A percentile compares a stretch with the other conserved stretches of the same genome.
phyloP scores from a whole-genome alignment of 2,888 invertebrate species.

The Agrochola litura region DNA sequence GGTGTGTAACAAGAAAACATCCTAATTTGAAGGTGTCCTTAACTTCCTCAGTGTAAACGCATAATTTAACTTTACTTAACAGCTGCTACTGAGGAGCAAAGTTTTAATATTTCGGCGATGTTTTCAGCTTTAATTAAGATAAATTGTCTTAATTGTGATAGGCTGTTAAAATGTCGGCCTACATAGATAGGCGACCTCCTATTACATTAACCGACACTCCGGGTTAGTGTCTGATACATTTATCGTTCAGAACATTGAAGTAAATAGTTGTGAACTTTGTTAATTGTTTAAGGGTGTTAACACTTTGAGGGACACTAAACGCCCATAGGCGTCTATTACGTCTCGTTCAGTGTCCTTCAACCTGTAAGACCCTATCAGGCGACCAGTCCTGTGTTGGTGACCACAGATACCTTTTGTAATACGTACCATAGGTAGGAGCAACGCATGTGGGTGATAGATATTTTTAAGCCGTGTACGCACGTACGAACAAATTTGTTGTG shows the following conservation, averaged over 20 bases:
- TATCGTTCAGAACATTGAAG: conserved; percentile 25
- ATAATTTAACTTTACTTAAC: conserved; percentile 29
- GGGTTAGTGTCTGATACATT: conserved; percentile 26
- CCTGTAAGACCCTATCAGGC: conserved; percentile 8
- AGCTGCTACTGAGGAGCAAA: conserved; percentile 30
- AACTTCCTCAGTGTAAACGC: neutral
- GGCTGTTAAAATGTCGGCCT: conserved; percentile 22
- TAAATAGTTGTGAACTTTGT: conserved; percentile 34
- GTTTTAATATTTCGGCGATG: conserved; percentile 36
- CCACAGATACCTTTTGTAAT: neutral
- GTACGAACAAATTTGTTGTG: no score
- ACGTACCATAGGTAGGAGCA: neutral
- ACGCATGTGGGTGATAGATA: neutral
- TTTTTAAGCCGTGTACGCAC: no score
- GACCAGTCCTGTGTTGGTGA: neutral
- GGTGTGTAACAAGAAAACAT: neutral
- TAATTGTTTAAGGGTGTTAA: conserved; percentile 23
- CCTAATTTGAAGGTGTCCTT: conserved; percentile 13
- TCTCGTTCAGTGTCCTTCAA: no score
- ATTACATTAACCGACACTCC: conserved; percentile 26
- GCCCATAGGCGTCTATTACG: no score
- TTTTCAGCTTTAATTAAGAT: conserved; percentile 49
- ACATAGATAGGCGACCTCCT: conserved; percentile 2
- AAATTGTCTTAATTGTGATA: conserved; percentile 46
- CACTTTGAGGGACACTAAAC: no score